Percentiles rank a stretch among this genome's conserved stretches.
phyloP scores from a whole-genome alignment of 2,888 invertebrate species.

The Eupeodes luniger region DNA sequence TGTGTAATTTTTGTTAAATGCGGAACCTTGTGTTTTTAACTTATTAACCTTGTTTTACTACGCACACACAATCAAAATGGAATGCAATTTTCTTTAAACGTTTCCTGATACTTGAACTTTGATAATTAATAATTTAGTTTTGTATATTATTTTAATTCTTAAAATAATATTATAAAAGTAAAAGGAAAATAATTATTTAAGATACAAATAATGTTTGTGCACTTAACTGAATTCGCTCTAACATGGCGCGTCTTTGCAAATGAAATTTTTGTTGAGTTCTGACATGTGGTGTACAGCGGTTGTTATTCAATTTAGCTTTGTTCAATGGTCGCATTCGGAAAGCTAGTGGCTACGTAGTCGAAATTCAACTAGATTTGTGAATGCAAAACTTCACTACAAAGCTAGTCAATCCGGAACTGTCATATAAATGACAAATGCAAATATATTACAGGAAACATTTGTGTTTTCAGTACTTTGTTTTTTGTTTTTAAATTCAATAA shows the following conservation, averaged over 20 bases:
- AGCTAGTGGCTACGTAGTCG: no score
- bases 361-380: no score
- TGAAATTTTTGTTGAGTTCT: not conserved
- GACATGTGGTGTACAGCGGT: not conserved
- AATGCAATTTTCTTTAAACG: not conserved
- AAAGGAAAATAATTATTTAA: not conserved
- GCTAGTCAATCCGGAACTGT: no score
- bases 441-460: no score
- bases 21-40: slow-evolving; percentile 1
- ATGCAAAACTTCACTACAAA: no score
- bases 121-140: not conserved
- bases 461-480: no score
- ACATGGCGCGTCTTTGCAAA: slow-evolving; percentile 23
- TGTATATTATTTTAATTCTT: not conserved
- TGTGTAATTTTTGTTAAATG: not conserved
- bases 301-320: not conserved
- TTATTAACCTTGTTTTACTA: slow-evolving; percentile 5
- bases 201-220: not conserved
- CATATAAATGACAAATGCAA: no score
- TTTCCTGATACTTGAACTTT: not conserved
- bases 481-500: no score
- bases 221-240: not conserved
- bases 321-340: no score
- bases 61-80: not conserved
- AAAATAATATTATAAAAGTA: no score